Conservation (phyloP, 2,113 vertebrate species). For the Chaetops frenatus region DNA sequence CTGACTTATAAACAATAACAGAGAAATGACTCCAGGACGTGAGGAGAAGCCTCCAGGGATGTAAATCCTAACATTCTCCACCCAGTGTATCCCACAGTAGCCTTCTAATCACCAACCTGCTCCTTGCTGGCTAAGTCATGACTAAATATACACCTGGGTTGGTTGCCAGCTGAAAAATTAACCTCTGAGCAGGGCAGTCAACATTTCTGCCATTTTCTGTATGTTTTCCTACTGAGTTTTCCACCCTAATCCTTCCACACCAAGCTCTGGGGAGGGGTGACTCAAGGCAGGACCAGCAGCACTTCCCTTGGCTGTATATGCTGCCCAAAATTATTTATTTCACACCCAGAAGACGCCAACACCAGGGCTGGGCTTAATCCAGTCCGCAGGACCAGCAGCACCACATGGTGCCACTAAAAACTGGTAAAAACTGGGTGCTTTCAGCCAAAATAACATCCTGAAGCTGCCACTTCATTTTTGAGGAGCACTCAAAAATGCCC, state of each 20-base stretch:
- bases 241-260: neutral
- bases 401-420: rapidly evolving
- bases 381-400: neutral
- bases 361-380: neutral
- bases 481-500: neutral
- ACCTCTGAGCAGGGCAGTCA: neutral
- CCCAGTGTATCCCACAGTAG: neutral
- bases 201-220: neutral
- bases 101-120: neutral
- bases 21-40: neutral
- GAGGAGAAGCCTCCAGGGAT: neutral
- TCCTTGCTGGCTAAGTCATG: neutral
- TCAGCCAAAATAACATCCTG: neutral
- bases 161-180: neutral
- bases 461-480: neutral
- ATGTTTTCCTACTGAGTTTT: neutral
- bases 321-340: neutral
- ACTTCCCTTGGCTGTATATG: rapidly evolving
- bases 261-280: neutral
- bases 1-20: neutral
- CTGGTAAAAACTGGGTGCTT: rapidly evolving
- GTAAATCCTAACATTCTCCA: neutral
- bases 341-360: neutral
- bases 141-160: neutral
- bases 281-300: neutral